Percentiles rank a stretch among this genome's conserved stretches.
These are phyloP conservation scores for Parnassius mnemosyne DNA, from an alignment of 2,888 invertebrate species.

Conservation along the genomic window DNA sequence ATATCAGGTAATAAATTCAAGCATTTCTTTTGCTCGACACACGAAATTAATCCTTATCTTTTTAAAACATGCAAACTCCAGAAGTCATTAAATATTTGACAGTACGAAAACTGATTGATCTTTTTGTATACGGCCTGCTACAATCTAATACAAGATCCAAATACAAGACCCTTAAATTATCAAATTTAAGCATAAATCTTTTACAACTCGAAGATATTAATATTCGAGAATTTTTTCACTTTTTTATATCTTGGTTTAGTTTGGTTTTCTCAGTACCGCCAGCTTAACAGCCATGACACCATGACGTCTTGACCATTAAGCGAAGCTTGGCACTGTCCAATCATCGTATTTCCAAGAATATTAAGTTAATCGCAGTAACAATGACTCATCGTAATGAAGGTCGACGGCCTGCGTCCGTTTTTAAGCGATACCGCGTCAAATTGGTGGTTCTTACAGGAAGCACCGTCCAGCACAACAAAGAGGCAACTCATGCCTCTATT, in stretches of 20 bases:
- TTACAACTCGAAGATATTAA: not conserved
- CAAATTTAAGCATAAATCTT: not conserved
- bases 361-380: constrained; percentile 40
- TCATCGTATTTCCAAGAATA: constrained; percentile 37
- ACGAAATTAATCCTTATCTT: not conserved
- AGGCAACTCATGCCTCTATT: constrained; percentile 6
- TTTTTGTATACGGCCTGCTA: no score
- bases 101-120: not conserved
- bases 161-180: no score
- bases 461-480: constrained; percentile 35
- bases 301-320: constrained; percentile 9
- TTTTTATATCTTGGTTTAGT: constrained; percentile 9
- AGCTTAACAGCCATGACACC: constrained; percentile 2
- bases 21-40: no score
- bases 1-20: no score
- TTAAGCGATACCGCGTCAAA: constrained; percentile 40
- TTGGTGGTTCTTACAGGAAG: constrained; percentile 43
- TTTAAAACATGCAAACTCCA: not conserved
- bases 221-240: constrained; percentile 11
- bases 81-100: not conserved
- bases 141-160: no score
- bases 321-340: constrained; percentile 21
- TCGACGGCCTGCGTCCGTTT: constrained; percentile 43
- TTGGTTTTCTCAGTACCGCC: constrained; percentile 4
- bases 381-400: constrained; percentile 47